phyloP scores from a whole-genome alignment of 2,797 vertebrate genomes.

The Phyllotis vaccarum region DNA sequence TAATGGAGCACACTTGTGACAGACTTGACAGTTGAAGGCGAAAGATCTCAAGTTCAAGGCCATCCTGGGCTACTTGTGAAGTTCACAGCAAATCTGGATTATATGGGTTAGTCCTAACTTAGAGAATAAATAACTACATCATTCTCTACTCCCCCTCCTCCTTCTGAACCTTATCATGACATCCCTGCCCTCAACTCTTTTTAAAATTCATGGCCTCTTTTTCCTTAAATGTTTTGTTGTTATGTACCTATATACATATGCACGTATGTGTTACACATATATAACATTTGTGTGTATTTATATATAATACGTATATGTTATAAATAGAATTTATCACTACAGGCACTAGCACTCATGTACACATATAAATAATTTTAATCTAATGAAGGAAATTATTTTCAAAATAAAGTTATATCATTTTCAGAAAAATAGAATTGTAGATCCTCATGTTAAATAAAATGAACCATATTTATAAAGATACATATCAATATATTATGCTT shows the following conservation, averaged over 20 bases:
- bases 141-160: background rate
- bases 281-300: background rate
- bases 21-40: background rate
- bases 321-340: background rate
- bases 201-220: background rate
- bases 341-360: background rate
- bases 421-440: background rate
- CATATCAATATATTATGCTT: background rate
- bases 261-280: background rate
- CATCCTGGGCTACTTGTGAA: background rate
- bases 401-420: background rate
- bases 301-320: background rate
- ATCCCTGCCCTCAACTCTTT: background rate
- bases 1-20: background rate
- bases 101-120: background rate
- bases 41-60: background rate
- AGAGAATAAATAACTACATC: background rate
- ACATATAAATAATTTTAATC: background rate
- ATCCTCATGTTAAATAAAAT: background rate
- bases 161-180: background rate
- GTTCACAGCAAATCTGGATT: background rate
- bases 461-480: background rate
- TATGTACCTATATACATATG: background rate
- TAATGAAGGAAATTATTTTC: background rate
- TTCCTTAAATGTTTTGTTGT: background rate